Evolutionary conservation across 2,113 vertebrate species (phyloP).

Genomic region (Crotalus tigris): DNA sequence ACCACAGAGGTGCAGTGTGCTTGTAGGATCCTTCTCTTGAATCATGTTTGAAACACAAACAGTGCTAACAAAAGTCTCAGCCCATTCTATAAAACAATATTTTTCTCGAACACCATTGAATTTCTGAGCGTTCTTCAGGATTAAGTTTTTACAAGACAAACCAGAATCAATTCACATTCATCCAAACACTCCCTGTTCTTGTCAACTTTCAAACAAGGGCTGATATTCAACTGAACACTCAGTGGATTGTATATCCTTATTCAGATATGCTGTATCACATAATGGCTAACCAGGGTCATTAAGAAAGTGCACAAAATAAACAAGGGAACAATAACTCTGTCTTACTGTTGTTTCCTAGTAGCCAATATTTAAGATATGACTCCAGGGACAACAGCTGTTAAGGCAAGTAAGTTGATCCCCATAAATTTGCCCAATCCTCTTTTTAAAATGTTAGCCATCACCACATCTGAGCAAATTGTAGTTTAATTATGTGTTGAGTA

Average conservation of each 20-base stretch:
- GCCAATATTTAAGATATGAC: neutral
- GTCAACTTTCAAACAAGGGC: neutral
- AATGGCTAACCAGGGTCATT: neutral
- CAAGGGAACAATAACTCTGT: neutral
- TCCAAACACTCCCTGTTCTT: neutral
- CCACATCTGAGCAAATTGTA: neutral
- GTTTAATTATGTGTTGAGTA: neutral
- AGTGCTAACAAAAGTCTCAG: neutral
- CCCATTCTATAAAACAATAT: neutral
- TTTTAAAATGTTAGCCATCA: neutral
- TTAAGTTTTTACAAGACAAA: neutral
- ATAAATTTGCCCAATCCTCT: neutral
- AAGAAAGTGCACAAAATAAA: neutral
- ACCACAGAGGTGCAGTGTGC: neutral
- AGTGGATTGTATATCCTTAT: neutral
- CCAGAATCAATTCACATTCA: neutral
- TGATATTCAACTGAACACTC: neutral
- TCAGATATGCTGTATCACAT: neutral
- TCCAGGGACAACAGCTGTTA: neutral
- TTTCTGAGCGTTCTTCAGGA: neutral
- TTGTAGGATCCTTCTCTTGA: neutral
- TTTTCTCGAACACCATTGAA: neutral
- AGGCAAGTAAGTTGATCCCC: neutral
- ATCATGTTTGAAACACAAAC: neutral
- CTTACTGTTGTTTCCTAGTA: neutral